These are phyloP conservation scores for Pterobdella sp. DNA, from an alignment of 2,888 invertebrate species.

Conservation along the genomic window DNA sequence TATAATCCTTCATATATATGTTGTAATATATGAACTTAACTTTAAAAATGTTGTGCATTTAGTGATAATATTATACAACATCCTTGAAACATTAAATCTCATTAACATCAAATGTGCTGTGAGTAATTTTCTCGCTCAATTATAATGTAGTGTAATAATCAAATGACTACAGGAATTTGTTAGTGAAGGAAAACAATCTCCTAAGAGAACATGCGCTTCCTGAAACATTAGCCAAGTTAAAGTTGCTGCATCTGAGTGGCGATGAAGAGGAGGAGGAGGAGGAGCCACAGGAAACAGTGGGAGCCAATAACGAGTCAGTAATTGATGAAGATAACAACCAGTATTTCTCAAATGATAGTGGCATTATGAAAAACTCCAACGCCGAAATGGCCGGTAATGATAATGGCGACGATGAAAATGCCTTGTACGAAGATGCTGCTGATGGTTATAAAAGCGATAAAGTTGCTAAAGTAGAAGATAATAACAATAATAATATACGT, in stretches of 20 bases:
- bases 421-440: neutral
- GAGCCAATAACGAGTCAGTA: neutral
- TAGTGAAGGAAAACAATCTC: constrained; percentile 80
- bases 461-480: neutral
- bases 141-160: too few relatives aligned
- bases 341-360: neutral
- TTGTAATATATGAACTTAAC: too few relatives aligned
- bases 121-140: too few relatives aligned
- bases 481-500: neutral
- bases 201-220: constrained; percentile 77
- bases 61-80: too few relatives aligned
- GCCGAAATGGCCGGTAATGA: neutral
- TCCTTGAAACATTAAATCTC: too few relatives aligned
- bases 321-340: neutral
- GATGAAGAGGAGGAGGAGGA: neutral
- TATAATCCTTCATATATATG: too few relatives aligned
- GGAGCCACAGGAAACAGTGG: neutral
- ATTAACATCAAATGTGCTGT: too few relatives aligned
- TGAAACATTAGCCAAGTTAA: constrained; percentile 54
- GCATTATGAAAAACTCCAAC: neutral
- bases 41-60: too few relatives aligned
- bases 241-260: neutral
- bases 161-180: constrained; percentile 53
- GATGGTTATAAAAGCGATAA: neutral
- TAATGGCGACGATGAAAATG: neutral